These are phyloP conservation scores for Sabatieria punctata DNA, from an alignment of 2,888 invertebrate species.

Conservation along the genomic window DNA sequence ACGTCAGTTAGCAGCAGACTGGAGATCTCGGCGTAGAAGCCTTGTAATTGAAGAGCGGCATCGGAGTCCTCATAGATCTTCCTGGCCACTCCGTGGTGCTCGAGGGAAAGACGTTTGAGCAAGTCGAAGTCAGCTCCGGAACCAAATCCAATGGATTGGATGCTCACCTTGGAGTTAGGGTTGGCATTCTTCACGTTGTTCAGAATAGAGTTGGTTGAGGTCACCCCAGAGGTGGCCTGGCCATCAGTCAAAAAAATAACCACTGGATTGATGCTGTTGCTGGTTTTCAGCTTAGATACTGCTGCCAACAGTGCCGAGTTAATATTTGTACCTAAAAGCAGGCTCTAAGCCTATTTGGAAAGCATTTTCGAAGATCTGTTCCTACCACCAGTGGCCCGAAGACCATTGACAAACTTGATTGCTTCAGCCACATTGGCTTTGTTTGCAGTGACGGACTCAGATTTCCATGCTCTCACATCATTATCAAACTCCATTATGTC, in stretches of 20 bases:
- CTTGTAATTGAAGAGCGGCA: constrained; percentile 46
- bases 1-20: constrained; percentile 4
- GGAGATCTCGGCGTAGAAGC: constrained; percentile 11
- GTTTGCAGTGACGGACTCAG: constrained; percentile 42
- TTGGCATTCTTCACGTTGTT: too few relatives aligned
- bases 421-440: constrained; percentile 29
- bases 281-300: constrained; percentile 40
- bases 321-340: constrained; percentile 46
- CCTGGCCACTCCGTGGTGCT: constrained; percentile 49
- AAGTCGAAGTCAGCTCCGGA: constrained; percentile 49
- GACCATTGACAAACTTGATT: neutral
- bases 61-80: constrained; percentile 55
- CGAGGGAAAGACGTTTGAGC: constrained; percentile 46
- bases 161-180: constrained; percentile 19
- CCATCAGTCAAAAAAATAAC: constrained; percentile 37
- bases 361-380: neutral
- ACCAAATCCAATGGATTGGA: constrained; percentile 53
- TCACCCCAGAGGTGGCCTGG: constrained; percentile 29
- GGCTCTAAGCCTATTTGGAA: neutral
- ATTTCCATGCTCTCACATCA: constrained; percentile 39
- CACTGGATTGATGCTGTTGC: too few relatives aligned
- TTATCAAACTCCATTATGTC: constrained; percentile 40
- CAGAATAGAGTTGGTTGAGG: too few relatives aligned
- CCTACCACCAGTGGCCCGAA: neutral
- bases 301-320: constrained; percentile 45